Evolutionary conservation across 2,888 invertebrate species (phyloP).

Genomic region (Spisula subtruncata): DNA sequence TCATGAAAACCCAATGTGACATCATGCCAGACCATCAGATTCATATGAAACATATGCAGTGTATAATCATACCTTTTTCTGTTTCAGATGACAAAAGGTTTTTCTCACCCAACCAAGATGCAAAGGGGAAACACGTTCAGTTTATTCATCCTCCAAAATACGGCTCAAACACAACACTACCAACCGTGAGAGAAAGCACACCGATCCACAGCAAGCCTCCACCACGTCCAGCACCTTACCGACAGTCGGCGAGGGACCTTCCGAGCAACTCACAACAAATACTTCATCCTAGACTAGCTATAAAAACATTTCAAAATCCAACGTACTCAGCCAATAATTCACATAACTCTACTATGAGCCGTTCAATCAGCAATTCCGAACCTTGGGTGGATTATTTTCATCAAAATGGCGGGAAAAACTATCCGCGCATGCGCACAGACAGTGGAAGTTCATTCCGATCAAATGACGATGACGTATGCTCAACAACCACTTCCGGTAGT

Average conservation of each 20-base stretch:
- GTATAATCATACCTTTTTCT: not conserved
- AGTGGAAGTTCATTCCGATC: slow-evolving; percentile 75
- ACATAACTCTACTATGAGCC: slow-evolving; percentile 18
- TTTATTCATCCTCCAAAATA: slow-evolving; percentile 46
- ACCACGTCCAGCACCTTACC: slow-evolving; percentile 38
- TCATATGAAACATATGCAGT: not conserved
- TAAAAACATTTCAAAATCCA: slow-evolving; percentile 57
- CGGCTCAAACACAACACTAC: slow-evolving; percentile 1
- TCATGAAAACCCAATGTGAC: not conserved
- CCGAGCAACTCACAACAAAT: slow-evolving; percentile 16
- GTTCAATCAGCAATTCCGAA: slow-evolving; percentile 42
- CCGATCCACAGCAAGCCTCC: slow-evolving; percentile 33
- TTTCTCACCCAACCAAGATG: slow-evolving; percentile 57
- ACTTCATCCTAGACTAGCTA: slow-evolving; percentile 50
- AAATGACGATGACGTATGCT: slow-evolving; percentile 80
- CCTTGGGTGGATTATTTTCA: slow-evolving; percentile 61
- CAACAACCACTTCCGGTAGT: slow-evolving; percentile 83
- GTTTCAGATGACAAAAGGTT: slow-evolving; percentile 62
- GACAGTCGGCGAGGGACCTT: slow-evolving; percentile 11
- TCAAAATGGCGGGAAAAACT: slow-evolving; percentile 39
- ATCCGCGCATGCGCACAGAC: slow-evolving; percentile 65
- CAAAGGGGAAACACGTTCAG: slow-evolving; percentile 51
- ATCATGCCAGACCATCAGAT: not conserved
- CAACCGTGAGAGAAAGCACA: slow-evolving; percentile 53
- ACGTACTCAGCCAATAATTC: slow-evolving; percentile 39